These are phyloP conservation scores for Oriolus oriolus DNA, from an alignment of 2,113 vertebrate species.

Conservation along the genomic window DNA sequence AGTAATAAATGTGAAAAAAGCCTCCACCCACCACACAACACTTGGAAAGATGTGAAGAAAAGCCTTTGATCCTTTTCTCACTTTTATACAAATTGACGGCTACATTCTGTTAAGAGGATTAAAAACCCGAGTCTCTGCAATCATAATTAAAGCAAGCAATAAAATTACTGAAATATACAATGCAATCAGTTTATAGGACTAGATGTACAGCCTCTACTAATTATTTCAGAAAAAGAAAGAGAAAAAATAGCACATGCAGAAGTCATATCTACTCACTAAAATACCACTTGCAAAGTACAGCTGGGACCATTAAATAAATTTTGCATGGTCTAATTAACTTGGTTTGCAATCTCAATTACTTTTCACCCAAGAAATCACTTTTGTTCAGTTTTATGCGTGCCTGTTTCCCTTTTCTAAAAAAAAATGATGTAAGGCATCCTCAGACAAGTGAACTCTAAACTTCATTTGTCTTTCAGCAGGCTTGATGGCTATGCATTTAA, in stretches of 20 bases:
- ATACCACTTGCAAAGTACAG: constrained; percentile 39
- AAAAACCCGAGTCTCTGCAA: constrained; percentile 49
- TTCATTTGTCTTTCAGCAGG: constrained; percentile 96
- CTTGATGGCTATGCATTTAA: constrained; percentile 96
- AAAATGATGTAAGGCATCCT: constrained; percentile 85
- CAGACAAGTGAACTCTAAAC: constrained; percentile 90
- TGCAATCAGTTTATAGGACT: constrained; percentile 9
- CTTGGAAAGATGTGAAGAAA: not conserved
- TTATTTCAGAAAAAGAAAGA: constrained; percentile 27
- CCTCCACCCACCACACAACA: not conserved
- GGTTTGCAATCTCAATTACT: constrained; percentile 80
- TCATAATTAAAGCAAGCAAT: constrained; percentile 68
- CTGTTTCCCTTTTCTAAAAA: constrained; percentile 77
- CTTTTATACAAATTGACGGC: constrained; percentile 20
- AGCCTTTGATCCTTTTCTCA: not conserved
- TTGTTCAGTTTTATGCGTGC: constrained; percentile 75
- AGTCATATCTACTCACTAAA: not conserved
- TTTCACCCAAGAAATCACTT: constrained; percentile 74
- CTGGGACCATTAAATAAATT: constrained; percentile 76
- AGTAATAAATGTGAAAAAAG: not conserved
- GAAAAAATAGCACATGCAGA: not conserved
- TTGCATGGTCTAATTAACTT: constrained; percentile 79
- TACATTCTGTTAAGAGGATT: constrained; percentile 54
- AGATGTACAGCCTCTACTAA: constrained; percentile 12
- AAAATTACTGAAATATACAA: constrained; percentile 57